Evolutionary conservation across 2,888 invertebrate genomes (phyloP).

Genomic region (Tipula vernalis): DNA sequence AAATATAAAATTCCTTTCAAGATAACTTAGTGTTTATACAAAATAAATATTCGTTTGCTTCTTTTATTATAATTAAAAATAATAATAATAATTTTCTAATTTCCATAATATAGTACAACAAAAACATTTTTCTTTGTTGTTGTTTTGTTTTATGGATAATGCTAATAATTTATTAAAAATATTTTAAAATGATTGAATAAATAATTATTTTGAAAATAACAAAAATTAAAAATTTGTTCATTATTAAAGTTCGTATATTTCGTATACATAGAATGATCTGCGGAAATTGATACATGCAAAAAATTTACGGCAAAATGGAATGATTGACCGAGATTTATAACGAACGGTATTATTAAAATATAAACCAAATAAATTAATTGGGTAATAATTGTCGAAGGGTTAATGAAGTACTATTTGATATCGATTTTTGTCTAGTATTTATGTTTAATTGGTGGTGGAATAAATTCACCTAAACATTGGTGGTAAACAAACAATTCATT

Average conservation of each 20-base stretch:
- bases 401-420: too few relatives aligned
- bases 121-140: background rate
- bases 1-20: background rate
- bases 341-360: too few relatives aligned
- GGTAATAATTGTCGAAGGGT: too few relatives aligned
- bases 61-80: conserved; percentile 4
- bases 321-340: background rate
- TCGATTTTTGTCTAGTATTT: too few relatives aligned
- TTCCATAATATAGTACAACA: background rate
- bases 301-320: background rate
- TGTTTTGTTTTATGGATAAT: background rate
- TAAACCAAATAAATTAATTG: too few relatives aligned
- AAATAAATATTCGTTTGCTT: background rate
- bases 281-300: background rate
- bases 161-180: background rate
- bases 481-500: too few relatives aligned
- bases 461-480: too few relatives aligned
- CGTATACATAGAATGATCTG: background rate
- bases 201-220: background rate
- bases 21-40: background rate
- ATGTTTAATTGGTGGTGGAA: too few relatives aligned
- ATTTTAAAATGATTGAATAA: background rate
- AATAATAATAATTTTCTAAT: background rate
- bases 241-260: background rate
- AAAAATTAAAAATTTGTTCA: background rate